Conservation (phyloP, 2,113 vertebrate genomes). For the Atrichornis clamosus region DNA sequence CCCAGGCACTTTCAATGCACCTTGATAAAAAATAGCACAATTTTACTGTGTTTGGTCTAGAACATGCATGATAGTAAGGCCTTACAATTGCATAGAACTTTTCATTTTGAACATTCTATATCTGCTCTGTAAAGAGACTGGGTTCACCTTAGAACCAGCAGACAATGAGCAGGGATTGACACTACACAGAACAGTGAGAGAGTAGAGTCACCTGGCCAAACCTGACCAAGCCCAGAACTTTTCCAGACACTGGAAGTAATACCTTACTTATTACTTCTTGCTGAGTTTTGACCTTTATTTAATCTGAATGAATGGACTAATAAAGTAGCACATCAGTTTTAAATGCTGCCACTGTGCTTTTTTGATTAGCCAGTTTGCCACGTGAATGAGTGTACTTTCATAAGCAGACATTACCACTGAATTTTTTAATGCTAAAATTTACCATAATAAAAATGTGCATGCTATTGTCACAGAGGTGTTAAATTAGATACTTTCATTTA, state of each 20-base stretch:
- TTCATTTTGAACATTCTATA: neutral
- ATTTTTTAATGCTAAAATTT: neutral
- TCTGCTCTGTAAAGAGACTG: neutral
- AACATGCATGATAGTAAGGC: neutral
- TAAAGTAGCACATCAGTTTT: neutral
- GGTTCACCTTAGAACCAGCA: neutral
- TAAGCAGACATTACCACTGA: neutral
- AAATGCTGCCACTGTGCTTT: neutral
- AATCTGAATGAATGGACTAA: neutral
- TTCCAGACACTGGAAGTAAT: neutral
- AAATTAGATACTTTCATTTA: neutral
- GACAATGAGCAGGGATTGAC: neutral
- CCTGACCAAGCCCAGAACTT: neutral
- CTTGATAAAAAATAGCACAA: neutral
- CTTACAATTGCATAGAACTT: neutral
- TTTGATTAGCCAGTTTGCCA: neutral
- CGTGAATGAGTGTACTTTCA: neutral
- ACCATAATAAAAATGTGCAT: neutral
- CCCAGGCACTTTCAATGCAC: neutral
- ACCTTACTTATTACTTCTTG: neutral
- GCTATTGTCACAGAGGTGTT: neutral
- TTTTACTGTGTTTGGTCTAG: neutral
- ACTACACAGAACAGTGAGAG: neutral
- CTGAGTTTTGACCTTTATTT: neutral
- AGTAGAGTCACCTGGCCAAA: neutral